Percentiles rank a stretch among this genome's conserved stretches.
Conservation (phyloP, 2,797 vertebrate species). For the Melanotaenia pygmaea region DNA sequence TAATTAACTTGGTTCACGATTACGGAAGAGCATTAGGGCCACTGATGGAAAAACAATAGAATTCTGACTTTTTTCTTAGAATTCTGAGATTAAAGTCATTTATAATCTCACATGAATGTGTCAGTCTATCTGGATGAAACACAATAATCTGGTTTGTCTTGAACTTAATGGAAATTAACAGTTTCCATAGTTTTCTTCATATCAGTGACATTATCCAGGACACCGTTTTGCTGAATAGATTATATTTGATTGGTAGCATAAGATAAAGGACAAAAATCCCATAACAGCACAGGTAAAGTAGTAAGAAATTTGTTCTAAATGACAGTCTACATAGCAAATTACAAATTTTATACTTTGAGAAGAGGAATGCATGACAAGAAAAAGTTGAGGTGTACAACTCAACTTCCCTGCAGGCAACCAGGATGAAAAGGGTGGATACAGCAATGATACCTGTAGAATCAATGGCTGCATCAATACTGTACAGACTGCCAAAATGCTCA, state of each 20-base stretch:
- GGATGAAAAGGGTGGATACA: conserved; percentile 56
- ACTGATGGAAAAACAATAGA: too few species aligned
- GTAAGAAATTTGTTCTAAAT: neutral
- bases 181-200: too few species aligned
- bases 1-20: too few species aligned
- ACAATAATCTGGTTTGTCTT: too few species aligned
- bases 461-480: conserved; percentile 56
- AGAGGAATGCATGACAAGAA: neutral
- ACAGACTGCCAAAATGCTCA: conserved; percentile 53
- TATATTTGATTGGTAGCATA: neutral
- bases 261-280: neutral
- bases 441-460: conserved; percentile 70
- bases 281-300: neutral
- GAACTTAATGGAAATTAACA: too few species aligned
- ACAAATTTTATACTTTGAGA: conserved; percentile 5
- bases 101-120: too few species aligned
- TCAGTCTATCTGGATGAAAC: too few species aligned
- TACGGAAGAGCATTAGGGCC: too few species aligned
- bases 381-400: conserved; percentile 38
- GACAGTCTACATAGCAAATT: neutral
- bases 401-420: conserved; percentile 49
- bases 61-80: too few species aligned
- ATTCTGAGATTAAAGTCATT: too few species aligned
- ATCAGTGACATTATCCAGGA: too few species aligned
- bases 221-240: neutral